Percentiles rank a stretch among this genome's conserved stretches.
phyloP scores from a whole-genome alignment of 2,113 vertebrate genomes.

The Myodes glareolus region DNA sequence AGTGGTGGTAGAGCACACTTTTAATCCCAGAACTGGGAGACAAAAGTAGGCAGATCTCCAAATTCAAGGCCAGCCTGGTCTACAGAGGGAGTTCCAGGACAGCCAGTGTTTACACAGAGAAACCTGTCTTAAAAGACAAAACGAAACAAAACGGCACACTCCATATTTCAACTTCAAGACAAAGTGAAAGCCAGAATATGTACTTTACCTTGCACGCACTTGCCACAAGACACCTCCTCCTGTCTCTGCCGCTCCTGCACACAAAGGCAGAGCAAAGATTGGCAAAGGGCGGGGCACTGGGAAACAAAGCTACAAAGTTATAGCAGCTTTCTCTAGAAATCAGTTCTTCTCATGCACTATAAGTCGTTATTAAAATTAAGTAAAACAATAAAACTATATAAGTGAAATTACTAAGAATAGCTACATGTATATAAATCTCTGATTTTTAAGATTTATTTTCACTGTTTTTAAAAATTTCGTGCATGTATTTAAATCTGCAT shows the following conservation, averaged over 20 bases:
- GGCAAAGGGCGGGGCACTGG: not conserved
- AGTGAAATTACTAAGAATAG: constrained; percentile 23
- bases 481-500: not conserved
- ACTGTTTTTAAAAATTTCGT: not conserved
- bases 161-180: constrained; percentile 15
- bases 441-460: not conserved
- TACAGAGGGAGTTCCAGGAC: not conserved
- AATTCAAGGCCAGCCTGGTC: not conserved
- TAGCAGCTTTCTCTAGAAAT: constrained; percentile 59
- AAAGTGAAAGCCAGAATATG: constrained; percentile 9
- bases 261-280: constrained; percentile 68
- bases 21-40: not conserved
- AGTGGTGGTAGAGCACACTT: not conserved
- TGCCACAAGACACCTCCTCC: constrained; percentile 88
- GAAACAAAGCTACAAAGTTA: constrained; percentile 22
- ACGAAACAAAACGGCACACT: not conserved
- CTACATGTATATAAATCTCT: not conserved
- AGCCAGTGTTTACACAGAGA: not conserved
- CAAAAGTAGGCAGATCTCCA: not conserved
- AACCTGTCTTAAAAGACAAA: not conserved
- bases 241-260: constrained; percentile 92
- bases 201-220: constrained; percentile 88
- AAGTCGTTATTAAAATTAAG: constrained; percentile 43
- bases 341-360: constrained; percentile 50
- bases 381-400: constrained; percentile 45